These are phyloP conservation scores for Caracal caracal DNA, from an alignment of 2,113 vertebrate species.

Conservation along the genomic window DNA sequence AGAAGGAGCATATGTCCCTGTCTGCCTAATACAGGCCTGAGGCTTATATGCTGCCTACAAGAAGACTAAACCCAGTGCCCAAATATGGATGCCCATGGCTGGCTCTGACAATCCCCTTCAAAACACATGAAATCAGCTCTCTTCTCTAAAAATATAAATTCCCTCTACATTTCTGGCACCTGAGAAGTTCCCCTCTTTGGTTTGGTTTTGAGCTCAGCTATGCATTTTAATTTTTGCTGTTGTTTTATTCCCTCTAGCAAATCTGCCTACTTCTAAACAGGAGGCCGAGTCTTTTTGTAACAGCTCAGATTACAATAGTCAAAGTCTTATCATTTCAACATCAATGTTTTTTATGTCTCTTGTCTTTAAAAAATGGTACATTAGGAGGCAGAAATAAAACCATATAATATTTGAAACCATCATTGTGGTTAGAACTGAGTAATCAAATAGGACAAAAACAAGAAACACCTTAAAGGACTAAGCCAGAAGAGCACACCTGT, in stretches of 20 bases:
- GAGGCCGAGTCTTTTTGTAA: background rate
- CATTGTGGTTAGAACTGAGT: background rate
- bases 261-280: slow-evolving; percentile 42
- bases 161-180: slow-evolving; percentile 4
- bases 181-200: background rate
- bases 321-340: slow-evolving; percentile 29
- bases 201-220: slow-evolving; percentile 32
- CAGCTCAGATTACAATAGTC: slow-evolving; percentile 1
- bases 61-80: background rate
- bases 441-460: background rate
- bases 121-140: background rate
- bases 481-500: background rate
- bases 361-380: background rate
- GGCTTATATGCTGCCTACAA: background rate
- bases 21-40: background rate
- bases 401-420: background rate
- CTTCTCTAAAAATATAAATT: background rate
- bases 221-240: slow-evolving; percentile 29
- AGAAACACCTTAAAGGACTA: background rate
- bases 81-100: background rate
- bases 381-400: background rate
- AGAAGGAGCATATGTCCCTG: too few relatives aligned
- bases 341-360: background rate
- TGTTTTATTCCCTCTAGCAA: background rate
- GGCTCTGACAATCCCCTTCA: background rate